A percentile compares a stretch with the other conserved stretches of the same genome.
phyloP scores from a whole-genome alignment of 2,113 vertebrate genomes.

The Myotis brandtii region DNA sequence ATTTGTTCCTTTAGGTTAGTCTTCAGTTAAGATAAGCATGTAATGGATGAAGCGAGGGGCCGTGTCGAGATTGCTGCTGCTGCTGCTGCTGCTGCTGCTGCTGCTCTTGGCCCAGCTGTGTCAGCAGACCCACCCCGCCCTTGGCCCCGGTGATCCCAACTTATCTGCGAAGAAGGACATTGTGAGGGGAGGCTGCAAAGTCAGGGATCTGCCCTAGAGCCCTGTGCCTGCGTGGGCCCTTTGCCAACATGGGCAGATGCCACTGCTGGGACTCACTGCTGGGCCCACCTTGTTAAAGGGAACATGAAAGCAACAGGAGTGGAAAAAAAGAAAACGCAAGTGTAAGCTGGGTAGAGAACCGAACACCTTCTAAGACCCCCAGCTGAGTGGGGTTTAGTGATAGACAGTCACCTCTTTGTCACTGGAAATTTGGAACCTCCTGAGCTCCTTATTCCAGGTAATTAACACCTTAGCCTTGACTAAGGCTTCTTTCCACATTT shows the following conservation, averaged over 20 bases:
- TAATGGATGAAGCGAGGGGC: conserved; percentile 59
- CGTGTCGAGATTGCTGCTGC: conserved; percentile 52
- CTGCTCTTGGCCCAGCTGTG: conserved; percentile 3
- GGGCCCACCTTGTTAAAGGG: not conserved
- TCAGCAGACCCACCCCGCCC: conserved; percentile 42
- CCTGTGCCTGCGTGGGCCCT: fast-evolving
- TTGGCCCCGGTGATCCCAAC: not conserved
- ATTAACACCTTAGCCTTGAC: conserved; percentile 67
- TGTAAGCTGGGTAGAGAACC: not conserved
- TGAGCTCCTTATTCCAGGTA: conserved; percentile 58
- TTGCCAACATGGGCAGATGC: not conserved
- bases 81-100: not conserved
- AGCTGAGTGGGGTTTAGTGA: not conserved
- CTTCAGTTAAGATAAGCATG: conserved; percentile 84
- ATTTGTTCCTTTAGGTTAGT: conserved; percentile 83
- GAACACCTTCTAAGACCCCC: not conserved
- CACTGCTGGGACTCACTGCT: not conserved
- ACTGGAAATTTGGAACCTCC: conserved; percentile 65
- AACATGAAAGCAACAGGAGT: not conserved
- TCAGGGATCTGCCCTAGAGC: not conserved
- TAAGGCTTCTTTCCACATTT: conserved; percentile 25
- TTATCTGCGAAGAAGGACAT: not conserved
- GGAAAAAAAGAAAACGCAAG: conserved; percentile 46
- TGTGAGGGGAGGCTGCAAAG: not conserved
- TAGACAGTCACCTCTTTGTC: conserved; percentile 20